Base-by-base conservation (phyloP, 1,140 invertebrate genomes). In the Telenomus remus region DNA sequence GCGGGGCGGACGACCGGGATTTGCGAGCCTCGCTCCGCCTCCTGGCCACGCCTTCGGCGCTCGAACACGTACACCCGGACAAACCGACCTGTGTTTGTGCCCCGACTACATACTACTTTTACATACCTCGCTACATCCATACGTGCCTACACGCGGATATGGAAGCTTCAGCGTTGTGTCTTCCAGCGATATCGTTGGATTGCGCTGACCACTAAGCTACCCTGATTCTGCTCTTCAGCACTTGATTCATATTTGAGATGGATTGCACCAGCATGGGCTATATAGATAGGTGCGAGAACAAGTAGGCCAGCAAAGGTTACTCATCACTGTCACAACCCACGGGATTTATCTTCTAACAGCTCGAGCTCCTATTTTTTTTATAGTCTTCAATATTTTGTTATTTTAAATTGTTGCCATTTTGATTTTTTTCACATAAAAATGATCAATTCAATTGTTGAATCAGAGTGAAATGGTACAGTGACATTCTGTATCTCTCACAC, bases 181-280 rank as follows among this genome's bases (percentile, higher is more conserved):
- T 65, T 74, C 43, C 57, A 50, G 76, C 72, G 73, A 60, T 76
- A 79, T 75, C 69, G 80, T 79, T 80, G 56, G 64, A 78, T 79
- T 81, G 76, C 77, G 50, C 44, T 73, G 81, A 81, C 81, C 81
- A 82, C 82, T 84, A 78, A 76, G 74, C 79, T 76, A 80, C 78
- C 79, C 82, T 82, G 82, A 82, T 82, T 84, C 80, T 46, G 75
- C 79, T 82, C 79, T 81, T 77, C 64, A 78, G 61, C 70, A 49
- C 47, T 49, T 49, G 47, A 49, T 49, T 49, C 47, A 49, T 49
- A 49, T 49, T 49, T 49, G 47, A 64, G 51, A 53, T 53, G 47
- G 48, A 54, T 10, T 34, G 44, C 8, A 54, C 42, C 43, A 12
- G n/a, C 7, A 13, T 44, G 11, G 37, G 37, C 3, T n/a, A n/a